phyloP scores from a whole-genome alignment of 2,888 invertebrate genomes.

The Thecophora atra region DNA sequence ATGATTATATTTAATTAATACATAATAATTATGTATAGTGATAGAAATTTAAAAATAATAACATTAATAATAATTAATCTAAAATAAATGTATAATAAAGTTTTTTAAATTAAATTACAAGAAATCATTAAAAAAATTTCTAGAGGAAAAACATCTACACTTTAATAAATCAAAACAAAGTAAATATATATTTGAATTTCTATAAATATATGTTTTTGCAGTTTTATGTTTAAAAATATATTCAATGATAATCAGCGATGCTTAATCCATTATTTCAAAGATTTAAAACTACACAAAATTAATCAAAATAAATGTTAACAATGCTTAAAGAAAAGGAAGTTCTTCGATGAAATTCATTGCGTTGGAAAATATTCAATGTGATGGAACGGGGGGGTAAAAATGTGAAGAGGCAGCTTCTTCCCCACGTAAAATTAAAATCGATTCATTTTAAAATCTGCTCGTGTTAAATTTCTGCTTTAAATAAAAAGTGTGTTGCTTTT shows the following conservation, averaged over 20 bases:
- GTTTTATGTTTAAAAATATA: not conserved
- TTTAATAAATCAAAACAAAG: slow-evolving; percentile 9
- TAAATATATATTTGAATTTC: slow-evolving; percentile 16
- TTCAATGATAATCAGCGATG: not conserved
- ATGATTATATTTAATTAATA: slow-evolving; percentile 31
- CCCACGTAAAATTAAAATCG: no score
- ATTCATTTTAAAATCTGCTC: no score
- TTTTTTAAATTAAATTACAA: slow-evolving; percentile 17
- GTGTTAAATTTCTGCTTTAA: no score
- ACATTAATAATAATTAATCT: slow-evolving; percentile 26
- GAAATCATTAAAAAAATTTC: slow-evolving; percentile 29
- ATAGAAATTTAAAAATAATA: slow-evolving; percentile 23
- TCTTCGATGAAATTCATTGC: no score
- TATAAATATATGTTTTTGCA: slow-evolving; percentile 5
- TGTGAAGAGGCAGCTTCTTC: no score
- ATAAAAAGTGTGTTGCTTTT: no score
- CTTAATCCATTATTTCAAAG: no score
- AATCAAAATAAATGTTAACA: not conserved
- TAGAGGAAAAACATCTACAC: slow-evolving; percentile 6
- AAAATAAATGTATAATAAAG: not conserved
- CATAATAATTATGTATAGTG: slow-evolving; percentile 14
- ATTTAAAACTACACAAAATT: not conserved
- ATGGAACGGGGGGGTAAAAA: no score
- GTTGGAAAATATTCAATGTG: no score
- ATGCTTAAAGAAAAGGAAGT: not conserved